Evolutionary conservation across 2,113 vertebrate genomes (phyloP).

Genomic region (Malaclemys terrapin): DNA sequence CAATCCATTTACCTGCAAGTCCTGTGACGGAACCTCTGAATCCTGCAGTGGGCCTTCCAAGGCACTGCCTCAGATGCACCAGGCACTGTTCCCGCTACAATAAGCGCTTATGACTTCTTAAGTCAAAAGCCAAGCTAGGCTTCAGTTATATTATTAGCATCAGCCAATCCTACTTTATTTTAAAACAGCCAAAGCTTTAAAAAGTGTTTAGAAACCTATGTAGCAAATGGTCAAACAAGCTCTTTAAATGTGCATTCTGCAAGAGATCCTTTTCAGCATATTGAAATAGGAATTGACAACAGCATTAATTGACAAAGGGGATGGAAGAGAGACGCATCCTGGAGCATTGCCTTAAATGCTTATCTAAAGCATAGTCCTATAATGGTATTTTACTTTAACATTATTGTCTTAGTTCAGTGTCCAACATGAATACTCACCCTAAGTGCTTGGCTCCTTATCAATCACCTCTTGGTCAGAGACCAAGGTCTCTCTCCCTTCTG

Average conservation of each 20-base stretch:
- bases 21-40: slow-evolving; percentile 76
- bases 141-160: background rate
- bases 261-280: background rate
- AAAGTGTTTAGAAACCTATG: background rate
- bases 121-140: background rate
- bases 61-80: slow-evolving; percentile 76
- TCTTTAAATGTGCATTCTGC: background rate
- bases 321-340: background rate
- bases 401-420: background rate
- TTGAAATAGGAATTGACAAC: background rate
- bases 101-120: background rate
- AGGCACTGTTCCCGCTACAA: slow-evolving; percentile 77
- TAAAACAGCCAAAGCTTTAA: background rate
- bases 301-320: background rate
- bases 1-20: slow-evolving; percentile 82
- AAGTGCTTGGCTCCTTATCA: too few relatives aligned
- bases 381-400: background rate
- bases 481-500: too few relatives aligned
- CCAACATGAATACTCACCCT: too few relatives aligned
- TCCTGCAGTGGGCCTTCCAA: slow-evolving; percentile 74
- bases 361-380: background rate
- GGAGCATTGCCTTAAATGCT: background rate
- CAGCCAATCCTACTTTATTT: background rate
- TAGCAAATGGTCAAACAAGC: background rate
- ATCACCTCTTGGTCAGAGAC: too few relatives aligned